Percentiles rank a stretch among this genome's conserved stretches.
Evolutionary conservation across 2,888 invertebrate species (phyloP).

Genomic region (Eulithis testata): DNA sequence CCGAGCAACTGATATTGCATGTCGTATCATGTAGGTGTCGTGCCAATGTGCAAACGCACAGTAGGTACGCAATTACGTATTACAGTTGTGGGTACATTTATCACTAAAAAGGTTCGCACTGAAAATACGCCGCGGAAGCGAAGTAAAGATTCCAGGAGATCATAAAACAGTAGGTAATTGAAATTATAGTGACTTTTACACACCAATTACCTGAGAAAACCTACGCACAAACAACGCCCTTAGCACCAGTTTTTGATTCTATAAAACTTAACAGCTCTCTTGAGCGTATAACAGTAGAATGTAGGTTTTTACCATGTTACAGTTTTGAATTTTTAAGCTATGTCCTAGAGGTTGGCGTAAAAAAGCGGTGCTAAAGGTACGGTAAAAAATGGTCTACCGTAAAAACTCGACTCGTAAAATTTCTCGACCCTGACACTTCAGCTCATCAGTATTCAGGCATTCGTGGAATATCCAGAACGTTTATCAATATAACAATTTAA

Average conservation of each 20-base stretch:
- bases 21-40: too few relatives aligned
- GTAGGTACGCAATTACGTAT: too few relatives aligned
- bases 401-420: conserved; percentile 54
- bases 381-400: conserved; percentile 35
- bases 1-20: too few relatives aligned
- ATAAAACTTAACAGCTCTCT: background rate
- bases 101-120: background rate
- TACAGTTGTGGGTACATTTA: too few relatives aligned
- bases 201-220: conserved; percentile 25
- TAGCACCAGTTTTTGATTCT: conserved; percentile 10
- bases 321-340: too few relatives aligned
- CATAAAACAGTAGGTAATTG: conserved; percentile 30
- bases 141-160: conserved; percentile 14
- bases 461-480: conserved; percentile 50
- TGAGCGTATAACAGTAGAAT: too few relatives aligned
- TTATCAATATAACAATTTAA: conserved; percentile 60
- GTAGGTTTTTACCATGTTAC: too few relatives aligned
- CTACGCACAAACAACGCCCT: conserved; percentile 31
- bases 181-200: conserved; percentile 30
- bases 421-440: conserved; percentile 52
- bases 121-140: conserved; percentile 17
- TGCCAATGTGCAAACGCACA: too few relatives aligned
- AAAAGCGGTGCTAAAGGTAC: conserved; percentile 4
- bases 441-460: conserved; percentile 53
- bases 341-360: background rate